These are phyloP conservation scores for Sakesphorus luctuosus DNA, from an alignment of 2,113 vertebrate species.

Conservation along the genomic window DNA sequence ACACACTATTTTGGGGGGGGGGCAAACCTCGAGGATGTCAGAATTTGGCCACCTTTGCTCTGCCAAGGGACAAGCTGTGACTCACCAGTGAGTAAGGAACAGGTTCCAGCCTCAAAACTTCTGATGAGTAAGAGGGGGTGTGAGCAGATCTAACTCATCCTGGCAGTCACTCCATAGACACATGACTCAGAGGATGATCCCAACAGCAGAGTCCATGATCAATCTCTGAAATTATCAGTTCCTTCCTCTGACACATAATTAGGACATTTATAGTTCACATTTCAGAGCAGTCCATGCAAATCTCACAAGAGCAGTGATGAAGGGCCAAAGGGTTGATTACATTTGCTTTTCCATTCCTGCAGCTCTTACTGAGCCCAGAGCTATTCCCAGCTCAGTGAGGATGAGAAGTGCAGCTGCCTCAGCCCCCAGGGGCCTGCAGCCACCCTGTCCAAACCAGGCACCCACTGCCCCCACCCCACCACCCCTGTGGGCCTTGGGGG, in stretches of 20 bases:
- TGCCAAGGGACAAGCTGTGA: neutral
- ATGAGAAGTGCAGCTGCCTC: neutral
- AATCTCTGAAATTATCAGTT: neutral
- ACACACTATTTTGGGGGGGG: neutral
- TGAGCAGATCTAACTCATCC: neutral
- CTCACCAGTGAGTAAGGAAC: slow-evolving; percentile 10
- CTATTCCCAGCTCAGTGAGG: neutral
- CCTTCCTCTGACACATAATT: neutral
- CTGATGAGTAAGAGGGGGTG: slow-evolving; percentile 30
- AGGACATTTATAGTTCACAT: neutral
- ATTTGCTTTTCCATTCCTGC: neutral
- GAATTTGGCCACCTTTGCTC: neutral
- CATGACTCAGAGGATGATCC: neutral
- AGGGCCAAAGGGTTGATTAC: neutral
- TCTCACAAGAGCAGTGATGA: neutral
- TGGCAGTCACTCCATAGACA: neutral
- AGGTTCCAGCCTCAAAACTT: neutral
- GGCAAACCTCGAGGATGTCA: neutral
- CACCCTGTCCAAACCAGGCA: neutral
- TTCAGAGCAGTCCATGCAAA: neutral
- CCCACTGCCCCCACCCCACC: too few relatives aligned
- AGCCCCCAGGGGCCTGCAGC: neutral
- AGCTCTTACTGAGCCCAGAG: neutral
- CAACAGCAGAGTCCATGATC: neutral
- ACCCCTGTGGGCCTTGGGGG: accelerated